Conservation (phyloP, 2,888 invertebrate species). For the Eubasilissa splendida region DNA sequence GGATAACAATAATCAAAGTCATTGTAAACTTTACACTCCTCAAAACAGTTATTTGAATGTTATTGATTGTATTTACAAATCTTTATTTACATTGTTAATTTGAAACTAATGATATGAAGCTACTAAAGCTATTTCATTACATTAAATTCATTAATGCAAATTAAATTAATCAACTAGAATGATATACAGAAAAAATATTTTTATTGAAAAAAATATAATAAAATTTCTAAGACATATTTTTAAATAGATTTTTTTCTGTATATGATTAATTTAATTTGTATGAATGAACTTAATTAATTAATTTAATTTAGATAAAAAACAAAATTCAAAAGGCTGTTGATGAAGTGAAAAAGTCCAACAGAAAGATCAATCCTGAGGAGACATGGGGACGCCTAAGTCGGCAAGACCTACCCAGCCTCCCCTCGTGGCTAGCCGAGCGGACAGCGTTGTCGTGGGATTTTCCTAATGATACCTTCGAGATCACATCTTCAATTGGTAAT, state of each 20-base stretch:
- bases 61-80: too few relatives aligned
- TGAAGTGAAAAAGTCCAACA: slow-evolving; percentile 70
- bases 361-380: slow-evolving; percentile 71
- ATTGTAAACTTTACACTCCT: too few relatives aligned
- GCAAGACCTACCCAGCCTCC: slow-evolving; percentile 68
- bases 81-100: too few relatives aligned
- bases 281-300: background rate
- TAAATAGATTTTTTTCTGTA: background rate
- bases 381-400: slow-evolving; percentile 66
- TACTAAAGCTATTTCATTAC: too few relatives aligned
- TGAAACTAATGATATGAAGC: too few relatives aligned
- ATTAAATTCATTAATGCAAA: background rate
- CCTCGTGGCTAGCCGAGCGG: slow-evolving; percentile 70
- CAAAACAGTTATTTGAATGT: too few relatives aligned
- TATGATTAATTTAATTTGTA: slow-evolving; percentile 44
- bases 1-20: too few relatives aligned
- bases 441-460: slow-evolving; percentile 72
- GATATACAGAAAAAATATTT: background rate
- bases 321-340: slow-evolving; percentile 71
- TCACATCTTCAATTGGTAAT: slow-evolving; percentile 66
- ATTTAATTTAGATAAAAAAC: slow-evolving; percentile 67
- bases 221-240: background rate
- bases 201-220: background rate
- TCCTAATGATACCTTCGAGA: slow-evolving; percentile 67
- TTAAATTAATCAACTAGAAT: too few relatives aligned